Conservation (phyloP, 1,140 invertebrate genomes). For the Tribolium castaneum region DNA sequence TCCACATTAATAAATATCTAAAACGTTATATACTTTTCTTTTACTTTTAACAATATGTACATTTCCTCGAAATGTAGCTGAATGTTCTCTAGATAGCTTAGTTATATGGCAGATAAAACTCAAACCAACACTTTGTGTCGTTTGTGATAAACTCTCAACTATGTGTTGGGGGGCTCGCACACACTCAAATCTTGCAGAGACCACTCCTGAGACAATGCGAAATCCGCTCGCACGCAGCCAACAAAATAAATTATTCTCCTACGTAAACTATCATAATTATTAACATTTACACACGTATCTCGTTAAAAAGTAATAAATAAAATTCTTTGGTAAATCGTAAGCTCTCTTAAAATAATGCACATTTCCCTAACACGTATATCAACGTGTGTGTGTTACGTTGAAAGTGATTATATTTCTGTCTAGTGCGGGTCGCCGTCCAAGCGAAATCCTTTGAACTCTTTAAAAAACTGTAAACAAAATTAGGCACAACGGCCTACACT, state of each 20-base stretch:
- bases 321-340: conserved; percentile 56
- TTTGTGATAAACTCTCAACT: conserved; percentile 2
- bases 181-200: conserved; percentile 17
- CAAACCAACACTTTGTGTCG: not conserved
- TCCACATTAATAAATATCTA: conserved; percentile 63
- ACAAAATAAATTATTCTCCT: conserved; percentile 27
- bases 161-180: conserved; percentile 24
- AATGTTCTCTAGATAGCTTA: conserved; percentile 41
- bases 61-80: conserved; percentile 60
- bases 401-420: conserved; percentile 28
- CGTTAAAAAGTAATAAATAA: conserved; percentile 53
- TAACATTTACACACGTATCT: conserved; percentile 48
- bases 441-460: not conserved
- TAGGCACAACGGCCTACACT: conserved; percentile 16
- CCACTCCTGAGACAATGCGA: conserved; percentile 12
- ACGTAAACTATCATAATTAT: conserved; percentile 51
- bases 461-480: not conserved
- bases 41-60: conserved; percentile 59
- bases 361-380: conserved; percentile 39
- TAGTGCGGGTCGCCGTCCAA: conserved; percentile 17
- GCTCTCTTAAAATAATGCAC: conserved; percentile 46
- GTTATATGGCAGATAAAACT: conserved; percentile 19
- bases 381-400: conserved; percentile 24
- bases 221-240: conserved; percentile 24
- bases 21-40: conserved; percentile 58